These are phyloP conservation scores for Amblyraja radiata DNA, from an alignment of 2,797 vertebrate species.

Conservation along the genomic window DNA sequence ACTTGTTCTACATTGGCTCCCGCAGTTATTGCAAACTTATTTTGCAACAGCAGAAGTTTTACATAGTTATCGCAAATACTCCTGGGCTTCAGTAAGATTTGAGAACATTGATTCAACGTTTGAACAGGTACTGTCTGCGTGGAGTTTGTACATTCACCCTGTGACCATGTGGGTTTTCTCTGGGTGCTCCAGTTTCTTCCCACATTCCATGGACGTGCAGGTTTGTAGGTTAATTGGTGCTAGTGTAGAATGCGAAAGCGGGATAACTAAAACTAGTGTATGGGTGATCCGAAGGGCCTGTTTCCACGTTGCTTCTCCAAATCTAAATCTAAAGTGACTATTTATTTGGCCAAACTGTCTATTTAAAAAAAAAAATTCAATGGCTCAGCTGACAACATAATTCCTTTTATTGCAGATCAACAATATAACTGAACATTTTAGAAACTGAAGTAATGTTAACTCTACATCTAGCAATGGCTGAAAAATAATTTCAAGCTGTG, in stretches of 20 bases:
- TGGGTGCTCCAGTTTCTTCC: too few species aligned
- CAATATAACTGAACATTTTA: not conserved
- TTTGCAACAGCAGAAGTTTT: not conserved
- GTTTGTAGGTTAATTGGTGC: too few species aligned
- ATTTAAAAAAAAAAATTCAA: not conserved
- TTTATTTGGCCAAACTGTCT: not conserved
- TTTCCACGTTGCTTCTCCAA: too few species aligned
- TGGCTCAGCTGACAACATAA: not conserved
- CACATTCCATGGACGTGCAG: too few species aligned
- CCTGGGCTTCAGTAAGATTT: not conserved
- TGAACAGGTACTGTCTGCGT: not conserved
- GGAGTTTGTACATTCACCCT: too few species aligned
- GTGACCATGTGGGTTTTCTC: too few species aligned
- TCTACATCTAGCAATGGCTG: not conserved
- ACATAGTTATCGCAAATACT: not conserved
- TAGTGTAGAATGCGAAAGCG: too few species aligned
- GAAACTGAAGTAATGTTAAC: conserved; percentile 14
- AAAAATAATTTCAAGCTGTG: not conserved
- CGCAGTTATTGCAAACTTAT: not conserved
- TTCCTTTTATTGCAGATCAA: not conserved
- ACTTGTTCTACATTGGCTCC: not conserved
- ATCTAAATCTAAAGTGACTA: not conserved
- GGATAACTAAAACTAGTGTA: too few species aligned
- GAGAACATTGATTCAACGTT: not conserved
- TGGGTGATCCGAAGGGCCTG: too few species aligned